A percentile compares a stretch with the other conserved stretches of the same genome.
Evolutionary conservation across 2,888 invertebrate species (phyloP).

Genomic region (Melanotus villosus): DNA sequence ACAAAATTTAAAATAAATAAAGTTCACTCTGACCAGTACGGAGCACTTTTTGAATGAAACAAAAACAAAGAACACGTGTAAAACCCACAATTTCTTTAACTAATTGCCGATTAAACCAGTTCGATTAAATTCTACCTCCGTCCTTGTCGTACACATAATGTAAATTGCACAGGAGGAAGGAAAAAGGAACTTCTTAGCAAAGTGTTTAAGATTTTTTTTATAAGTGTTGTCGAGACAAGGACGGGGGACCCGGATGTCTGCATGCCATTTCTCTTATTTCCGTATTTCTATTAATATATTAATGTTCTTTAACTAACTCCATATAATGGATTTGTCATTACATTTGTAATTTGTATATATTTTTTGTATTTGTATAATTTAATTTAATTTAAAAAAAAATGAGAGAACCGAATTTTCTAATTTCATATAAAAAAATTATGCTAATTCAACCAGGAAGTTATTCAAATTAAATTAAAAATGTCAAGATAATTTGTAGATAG

Average conservation of each 20-base stretch:
- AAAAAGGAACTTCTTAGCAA: conserved; percentile 35
- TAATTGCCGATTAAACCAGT: conserved; percentile 40
- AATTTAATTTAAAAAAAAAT: too few relatives aligned
- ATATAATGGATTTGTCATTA: not conserved
- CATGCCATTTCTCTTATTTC: conserved; percentile 46
- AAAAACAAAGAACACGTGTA: conserved; percentile 45
- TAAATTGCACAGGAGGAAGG: conserved; percentile 31
- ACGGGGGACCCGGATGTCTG: conserved; percentile 49
- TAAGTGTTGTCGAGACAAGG: conserved; percentile 40
- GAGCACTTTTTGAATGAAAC: conserved; percentile 27
- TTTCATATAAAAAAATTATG: too few relatives aligned
- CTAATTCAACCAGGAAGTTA: too few relatives aligned
- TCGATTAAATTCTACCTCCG: conserved; percentile 36
- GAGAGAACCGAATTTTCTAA: too few relatives aligned
- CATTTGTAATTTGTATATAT: conserved; percentile 15
- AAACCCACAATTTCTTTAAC: conserved; percentile 30
- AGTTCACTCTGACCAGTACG: too few relatives aligned
- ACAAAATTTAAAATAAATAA: too few relatives aligned
- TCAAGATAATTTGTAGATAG: too few relatives aligned
- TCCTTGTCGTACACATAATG: conserved; percentile 36
- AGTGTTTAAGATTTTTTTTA: conserved; percentile 31
- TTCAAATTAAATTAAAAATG: too few relatives aligned
- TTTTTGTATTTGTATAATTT: too few relatives aligned
- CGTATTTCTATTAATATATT: conserved; percentile 41
- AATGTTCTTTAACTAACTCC: not conserved